Conservation (phyloP, 1,140 invertebrate genomes). For the Tribolium madens region DNA sequence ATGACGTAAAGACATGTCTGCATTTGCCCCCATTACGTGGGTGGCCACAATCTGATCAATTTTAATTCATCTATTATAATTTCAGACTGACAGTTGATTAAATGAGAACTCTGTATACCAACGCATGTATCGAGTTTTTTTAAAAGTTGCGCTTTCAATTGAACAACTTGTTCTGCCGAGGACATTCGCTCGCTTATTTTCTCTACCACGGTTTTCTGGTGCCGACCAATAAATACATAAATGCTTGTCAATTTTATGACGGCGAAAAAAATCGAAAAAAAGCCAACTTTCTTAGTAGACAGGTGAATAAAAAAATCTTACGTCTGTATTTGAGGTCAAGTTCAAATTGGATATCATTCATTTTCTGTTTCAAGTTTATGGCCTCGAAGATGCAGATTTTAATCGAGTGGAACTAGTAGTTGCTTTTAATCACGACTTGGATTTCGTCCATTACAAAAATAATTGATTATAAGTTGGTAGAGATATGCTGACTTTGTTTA, state of each 20-base stretch:
- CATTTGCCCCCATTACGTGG: slow-evolving; percentile 11
- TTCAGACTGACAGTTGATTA: not conserved
- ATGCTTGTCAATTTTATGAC: slow-evolving; percentile 5
- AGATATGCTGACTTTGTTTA: too few relatives aligned
- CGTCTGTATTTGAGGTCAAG: slow-evolving; percentile 26
- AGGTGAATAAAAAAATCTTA: slow-evolving; percentile 26
- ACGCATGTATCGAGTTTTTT: slow-evolving; percentile 8
- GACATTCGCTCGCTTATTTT: slow-evolving; percentile 28
- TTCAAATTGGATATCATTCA: slow-evolving; percentile 33
- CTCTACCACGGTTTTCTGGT: too few relatives aligned
- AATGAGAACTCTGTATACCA: not conserved
- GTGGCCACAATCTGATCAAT: slow-evolving; percentile 23
- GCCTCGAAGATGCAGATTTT: slow-evolving; percentile 8
- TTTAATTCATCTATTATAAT: not conserved
- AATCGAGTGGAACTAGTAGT: slow-evolving; percentile 1
- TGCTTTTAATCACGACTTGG: too few relatives aligned
- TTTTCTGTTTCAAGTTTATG: slow-evolving; percentile 3
- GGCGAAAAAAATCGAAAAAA: not conserved
- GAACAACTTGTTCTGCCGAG: slow-evolving; percentile 14
- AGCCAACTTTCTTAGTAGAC: not conserved
- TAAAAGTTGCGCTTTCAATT: not conserved
- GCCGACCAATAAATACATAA: slow-evolving; percentile 1
- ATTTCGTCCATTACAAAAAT: not conserved
- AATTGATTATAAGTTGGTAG: not conserved
- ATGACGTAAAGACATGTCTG: slow-evolving; percentile 50